Base-by-base conservation (phyloP, 1,140 invertebrate species). In the Eumaeus atala region DNA sequence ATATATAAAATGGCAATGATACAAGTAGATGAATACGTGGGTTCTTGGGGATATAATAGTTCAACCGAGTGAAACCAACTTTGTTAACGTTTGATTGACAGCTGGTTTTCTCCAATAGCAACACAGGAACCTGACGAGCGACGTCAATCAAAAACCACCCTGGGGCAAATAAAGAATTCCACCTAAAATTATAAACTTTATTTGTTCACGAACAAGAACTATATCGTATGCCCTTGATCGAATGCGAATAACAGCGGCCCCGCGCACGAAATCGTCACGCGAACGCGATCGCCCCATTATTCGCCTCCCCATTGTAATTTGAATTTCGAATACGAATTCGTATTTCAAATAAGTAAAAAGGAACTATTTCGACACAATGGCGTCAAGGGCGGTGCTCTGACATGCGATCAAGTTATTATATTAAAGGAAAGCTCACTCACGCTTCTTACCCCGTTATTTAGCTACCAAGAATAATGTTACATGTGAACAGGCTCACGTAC, bases 81-180 rank as follows among this genome's bases (percentile, higher is more conserved):
- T 63, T 51, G 56, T 66, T 68, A 66, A 56, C 10, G 60, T 75
- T 76, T 90, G 90, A 90, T 90, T 90, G 90, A 90, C 90, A 89
- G 87, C 82, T 88, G 80, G 83, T 88, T 89, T 88, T 89, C 89
- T 84, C 90, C 89, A 89, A 91, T 90, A 87, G 89, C 84, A 78
- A 83, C 79, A 76, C 88, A 81, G 88, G 82, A 83, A 89, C 87
- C 88, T 89, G 88, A 89, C 88, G 86, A 88, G 84, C 74, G 80
- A 89, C 89, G 90, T 91, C 90, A 91, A 90, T 91, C 90, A 90
- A 88, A 63, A 65, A 57, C 66, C 71, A 72, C 70, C 72, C 66
- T 67, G 21, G 21, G 21, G 66, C 52, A 56, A 59, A 66, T 58
- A 61, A 61, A 58, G 18, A 44, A 40, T 16, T 48, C 42, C 51